Evolutionary conservation across 1,140 invertebrate species (phyloP).

Genomic region (Camponotus pennsylvanicus): DNA sequence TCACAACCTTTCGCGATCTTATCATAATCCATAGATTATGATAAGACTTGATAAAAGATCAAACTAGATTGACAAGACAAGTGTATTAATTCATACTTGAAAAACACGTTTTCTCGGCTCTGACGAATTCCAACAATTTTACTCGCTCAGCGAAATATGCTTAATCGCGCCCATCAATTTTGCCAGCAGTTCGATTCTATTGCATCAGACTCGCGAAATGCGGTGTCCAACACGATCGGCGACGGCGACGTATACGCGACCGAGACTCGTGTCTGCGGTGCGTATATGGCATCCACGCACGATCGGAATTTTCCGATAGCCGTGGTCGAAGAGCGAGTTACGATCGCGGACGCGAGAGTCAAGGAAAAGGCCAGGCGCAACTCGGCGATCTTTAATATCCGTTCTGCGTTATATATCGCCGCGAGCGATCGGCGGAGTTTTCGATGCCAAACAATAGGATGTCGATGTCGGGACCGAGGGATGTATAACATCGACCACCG

Average conservation of each 20-base stretch:
- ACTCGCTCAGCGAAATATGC: slow-evolving; percentile 4
- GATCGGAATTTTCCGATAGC: slow-evolving; percentile 84
- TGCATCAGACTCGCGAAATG: slow-evolving; percentile 75
- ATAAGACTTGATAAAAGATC: not conserved
- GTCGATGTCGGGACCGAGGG: slow-evolving; percentile 35
- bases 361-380: slow-evolving; percentile 42
- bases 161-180: slow-evolving; percentile 27
- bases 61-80: not conserved
- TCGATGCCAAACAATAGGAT: slow-evolving; percentile 74
- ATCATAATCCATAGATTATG: not conserved
- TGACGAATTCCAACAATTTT: slow-evolving; percentile 9
- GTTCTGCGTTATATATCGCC: slow-evolving; percentile 66
- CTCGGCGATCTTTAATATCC: slow-evolving; percentile 72
- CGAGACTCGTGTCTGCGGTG: slow-evolving; percentile 38
- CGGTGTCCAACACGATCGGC: slow-evolving; percentile 47
- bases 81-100: not conserved
- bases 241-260: not conserved
- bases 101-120: not conserved
- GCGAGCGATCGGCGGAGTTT: slow-evolving; percentile 60
- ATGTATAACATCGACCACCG: slow-evolving; percentile 8
- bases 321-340: slow-evolving; percentile 75
- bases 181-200: slow-evolving; percentile 40
- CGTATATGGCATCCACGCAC: slow-evolving; percentile 79
- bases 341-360: slow-evolving; percentile 70
- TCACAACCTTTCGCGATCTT: no score